A percentile compares a stretch with the other conserved stretches of the same genome.
Conservation (phyloP, 2,888 invertebrate genomes). For the Polydesmus complanatus region DNA sequence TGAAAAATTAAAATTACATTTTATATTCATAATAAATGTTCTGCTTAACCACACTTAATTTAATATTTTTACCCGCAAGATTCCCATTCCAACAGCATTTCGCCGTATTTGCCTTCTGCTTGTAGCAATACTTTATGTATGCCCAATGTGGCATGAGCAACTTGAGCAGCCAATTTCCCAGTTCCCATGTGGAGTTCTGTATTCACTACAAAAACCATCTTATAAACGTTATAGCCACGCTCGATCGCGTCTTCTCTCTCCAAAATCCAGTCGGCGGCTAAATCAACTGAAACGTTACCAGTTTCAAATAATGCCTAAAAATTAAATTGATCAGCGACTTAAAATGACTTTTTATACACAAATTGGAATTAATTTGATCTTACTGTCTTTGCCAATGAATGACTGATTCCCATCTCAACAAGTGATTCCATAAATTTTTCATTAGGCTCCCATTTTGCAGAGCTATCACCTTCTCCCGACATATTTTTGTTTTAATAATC, state of each 20-base stretch:
- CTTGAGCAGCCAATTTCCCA: conserved; percentile 46
- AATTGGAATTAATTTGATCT: conserved; percentile 10
- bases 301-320: conserved; percentile 41
- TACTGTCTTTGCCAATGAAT: conserved; percentile 35
- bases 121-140: conserved; percentile 39
- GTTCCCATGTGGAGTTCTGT: conserved; percentile 44
- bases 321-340: conserved; percentile 10
- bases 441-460: conserved; percentile 35
- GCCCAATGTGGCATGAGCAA: conserved; percentile 45
- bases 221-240: conserved; percentile 30
- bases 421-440: conserved; percentile 31
- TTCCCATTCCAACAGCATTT: conserved; percentile 33
- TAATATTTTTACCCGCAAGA: conserved; percentile 31
- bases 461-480: no score
- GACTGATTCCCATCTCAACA: conserved; percentile 36
- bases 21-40: background rate
- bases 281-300: conserved; percentile 40
- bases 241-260: conserved; percentile 31
- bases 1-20: conserved; percentile 20
- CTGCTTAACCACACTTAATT: background rate
- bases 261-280: conserved; percentile 41
- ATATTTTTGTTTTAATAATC: no score
- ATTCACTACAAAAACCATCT: conserved; percentile 52
- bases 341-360: background rate
- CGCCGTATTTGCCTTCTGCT: conserved; percentile 30